A percentile compares a stretch with the other conserved stretches of the same genome.
Conservation (phyloP, 1,140 invertebrate species). For the Camponotus vicinus region DNA sequence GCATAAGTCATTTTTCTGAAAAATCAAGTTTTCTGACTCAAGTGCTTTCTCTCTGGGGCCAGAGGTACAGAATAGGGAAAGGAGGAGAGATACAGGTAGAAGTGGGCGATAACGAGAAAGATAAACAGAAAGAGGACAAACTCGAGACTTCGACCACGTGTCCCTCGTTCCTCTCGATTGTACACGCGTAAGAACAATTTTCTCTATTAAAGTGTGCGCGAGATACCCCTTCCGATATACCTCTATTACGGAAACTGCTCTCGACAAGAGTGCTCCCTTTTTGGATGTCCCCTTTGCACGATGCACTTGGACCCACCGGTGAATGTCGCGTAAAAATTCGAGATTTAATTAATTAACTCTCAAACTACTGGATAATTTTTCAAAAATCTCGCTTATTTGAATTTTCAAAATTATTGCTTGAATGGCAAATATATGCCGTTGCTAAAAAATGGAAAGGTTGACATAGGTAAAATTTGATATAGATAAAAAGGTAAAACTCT, state of each 20-base stretch:
- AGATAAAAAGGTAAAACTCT: background rate
- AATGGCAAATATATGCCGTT: background rate
- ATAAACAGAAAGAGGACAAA: slow-evolving; percentile 59
- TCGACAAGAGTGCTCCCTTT: background rate
- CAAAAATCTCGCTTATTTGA: background rate
- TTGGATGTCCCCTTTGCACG: slow-evolving; percentile 38
- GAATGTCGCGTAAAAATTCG: background rate
- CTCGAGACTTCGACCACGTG: slow-evolving; percentile 73
- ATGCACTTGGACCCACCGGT: background rate
- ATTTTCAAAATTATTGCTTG: background rate
- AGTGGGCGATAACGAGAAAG: slow-evolving; percentile 44
- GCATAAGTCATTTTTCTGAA: background rate
- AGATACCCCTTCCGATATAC: background rate
- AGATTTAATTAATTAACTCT: slow-evolving; percentile 2
- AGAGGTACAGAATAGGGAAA: slow-evolving; percentile 33
- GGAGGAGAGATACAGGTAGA: slow-evolving; percentile 48
- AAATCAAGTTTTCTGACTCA: slow-evolving; percentile 49
- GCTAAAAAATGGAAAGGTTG: background rate
- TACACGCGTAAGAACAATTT: slow-evolving; percentile 74
- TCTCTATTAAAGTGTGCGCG: slow-evolving; percentile 63
- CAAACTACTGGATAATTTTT: background rate
- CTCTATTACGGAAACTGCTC: background rate
- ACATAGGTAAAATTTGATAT: background rate
- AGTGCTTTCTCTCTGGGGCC: slow-evolving; percentile 56
- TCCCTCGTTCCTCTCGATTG: slow-evolving; percentile 70